Conservation (phyloP, 2,113 vertebrate genomes). For the Rhegmatorhina hoffmannsi region DNA sequence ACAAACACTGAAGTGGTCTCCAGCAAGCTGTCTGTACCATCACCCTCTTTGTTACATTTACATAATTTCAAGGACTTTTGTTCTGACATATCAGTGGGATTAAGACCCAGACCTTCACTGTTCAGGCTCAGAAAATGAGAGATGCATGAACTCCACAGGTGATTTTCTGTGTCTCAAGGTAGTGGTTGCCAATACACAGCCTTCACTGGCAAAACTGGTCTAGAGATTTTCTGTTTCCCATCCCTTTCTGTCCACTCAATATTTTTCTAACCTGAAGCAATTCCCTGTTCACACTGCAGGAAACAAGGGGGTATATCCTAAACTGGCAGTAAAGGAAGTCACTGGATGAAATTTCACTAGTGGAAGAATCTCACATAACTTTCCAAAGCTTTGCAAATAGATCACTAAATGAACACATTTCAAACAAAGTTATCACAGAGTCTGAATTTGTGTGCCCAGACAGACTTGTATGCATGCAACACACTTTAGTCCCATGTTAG, state of each 20-base stretch:
- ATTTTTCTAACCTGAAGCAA: background rate
- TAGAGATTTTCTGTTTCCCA: background rate
- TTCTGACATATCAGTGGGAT: background rate
- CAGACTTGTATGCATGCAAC: background rate
- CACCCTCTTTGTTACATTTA: background rate
- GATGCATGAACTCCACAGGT: background rate
- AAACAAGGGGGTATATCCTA: background rate
- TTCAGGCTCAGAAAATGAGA: background rate
- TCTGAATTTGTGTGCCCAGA: background rate
- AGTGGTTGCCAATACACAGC: background rate
- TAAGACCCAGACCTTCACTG: background rate
- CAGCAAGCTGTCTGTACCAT: background rate
- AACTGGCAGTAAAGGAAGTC: background rate
- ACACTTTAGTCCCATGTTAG: slow-evolving; percentile 33
- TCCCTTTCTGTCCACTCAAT: background rate
- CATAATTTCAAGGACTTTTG: background rate
- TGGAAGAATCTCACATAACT: background rate
- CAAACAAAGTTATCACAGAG: background rate
- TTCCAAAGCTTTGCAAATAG: slow-evolving; percentile 6
- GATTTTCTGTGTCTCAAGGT: background rate
- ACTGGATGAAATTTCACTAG: background rate
- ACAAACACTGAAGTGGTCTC: background rate
- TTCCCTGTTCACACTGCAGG: background rate
- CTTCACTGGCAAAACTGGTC: background rate
- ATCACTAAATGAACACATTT: background rate